Conservation (phyloP, 2,888 invertebrate genomes). For the Lasioglossum leucozonium region DNA sequence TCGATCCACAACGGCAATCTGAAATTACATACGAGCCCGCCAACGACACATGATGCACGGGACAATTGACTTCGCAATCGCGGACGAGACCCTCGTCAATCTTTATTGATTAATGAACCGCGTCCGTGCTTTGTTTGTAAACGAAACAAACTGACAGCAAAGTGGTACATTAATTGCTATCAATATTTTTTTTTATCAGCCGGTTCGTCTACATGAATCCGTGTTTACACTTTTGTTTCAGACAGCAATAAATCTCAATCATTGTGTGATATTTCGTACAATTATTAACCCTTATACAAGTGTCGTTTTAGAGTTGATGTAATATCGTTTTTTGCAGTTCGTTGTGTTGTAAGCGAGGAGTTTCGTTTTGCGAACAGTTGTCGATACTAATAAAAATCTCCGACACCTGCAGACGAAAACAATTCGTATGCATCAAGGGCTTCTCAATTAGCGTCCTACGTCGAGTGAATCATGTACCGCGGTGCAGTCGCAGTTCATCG, state of each 20-base stretch:
- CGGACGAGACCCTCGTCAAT: conserved; percentile 17
- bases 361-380: background rate
- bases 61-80: conserved; percentile 31
- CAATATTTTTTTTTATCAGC: background rate
- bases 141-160: no score
- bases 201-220: background rate
- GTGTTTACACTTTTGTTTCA: background rate
- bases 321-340: background rate
- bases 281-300: background rate
- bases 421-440: conserved; percentile 19
- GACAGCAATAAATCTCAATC: background rate
- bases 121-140: conserved; percentile 7
- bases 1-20: background rate
- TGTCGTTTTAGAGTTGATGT: background rate
- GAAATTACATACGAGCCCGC: background rate
- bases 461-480: background rate
- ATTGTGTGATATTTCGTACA: background rate
- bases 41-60: background rate
- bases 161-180: background rate
- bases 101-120: conserved; percentile 30
- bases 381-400: background rate
- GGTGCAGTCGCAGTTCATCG: conserved; percentile 22
- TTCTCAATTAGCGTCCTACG: conserved; percentile 36
- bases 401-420: background rate
- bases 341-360: background rate